Conservation (phyloP, 2,888 invertebrate genomes). For the Clitarchus hookeri region DNA sequence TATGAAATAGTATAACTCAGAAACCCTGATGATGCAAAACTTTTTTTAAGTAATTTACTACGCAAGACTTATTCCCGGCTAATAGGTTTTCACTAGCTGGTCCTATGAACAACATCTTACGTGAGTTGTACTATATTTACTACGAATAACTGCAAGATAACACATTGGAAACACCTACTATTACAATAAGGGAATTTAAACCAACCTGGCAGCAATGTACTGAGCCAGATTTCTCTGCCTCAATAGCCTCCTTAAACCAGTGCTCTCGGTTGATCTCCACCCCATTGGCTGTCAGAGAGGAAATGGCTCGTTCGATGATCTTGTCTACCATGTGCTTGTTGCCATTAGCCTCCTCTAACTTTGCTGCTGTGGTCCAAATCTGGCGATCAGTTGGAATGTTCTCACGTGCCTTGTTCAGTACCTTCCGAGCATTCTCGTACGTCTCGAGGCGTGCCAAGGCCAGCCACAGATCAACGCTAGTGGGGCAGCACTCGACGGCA, state of each 20-base stretch:
- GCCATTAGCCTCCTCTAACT: constrained; percentile 96
- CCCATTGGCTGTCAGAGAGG: constrained; percentile 90
- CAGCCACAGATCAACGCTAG: constrained; percentile 93
- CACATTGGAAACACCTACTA: too few relatives aligned
- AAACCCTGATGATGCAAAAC: too few relatives aligned
- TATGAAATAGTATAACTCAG: too few relatives aligned
- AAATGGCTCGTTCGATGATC: constrained; percentile 80
- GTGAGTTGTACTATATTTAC: too few relatives aligned
- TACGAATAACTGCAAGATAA: too few relatives aligned
- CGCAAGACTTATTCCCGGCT: too few relatives aligned
- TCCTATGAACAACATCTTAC: too few relatives aligned
- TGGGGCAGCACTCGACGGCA: constrained; percentile 98
- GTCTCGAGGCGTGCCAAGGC: constrained; percentile 91
- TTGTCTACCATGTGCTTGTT: constrained; percentile 93
- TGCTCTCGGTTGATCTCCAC: constrained; percentile 98
- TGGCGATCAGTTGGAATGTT: constrained; percentile 98
- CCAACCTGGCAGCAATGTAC: constrained; percentile 85
- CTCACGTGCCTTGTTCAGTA: constrained; percentile 96
- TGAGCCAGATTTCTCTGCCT: constrained; percentile 94
- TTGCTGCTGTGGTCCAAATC: constrained; percentile 99
- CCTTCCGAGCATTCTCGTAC: constrained; percentile 91
- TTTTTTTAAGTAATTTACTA: too few relatives aligned
- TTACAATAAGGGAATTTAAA: not conserved
- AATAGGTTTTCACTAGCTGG: too few relatives aligned
- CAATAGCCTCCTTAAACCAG: constrained; percentile 99